These are phyloP conservation scores for Eurytoma adleriae DNA, from an alignment of 2,888 invertebrate species.

Conservation along the genomic window DNA sequence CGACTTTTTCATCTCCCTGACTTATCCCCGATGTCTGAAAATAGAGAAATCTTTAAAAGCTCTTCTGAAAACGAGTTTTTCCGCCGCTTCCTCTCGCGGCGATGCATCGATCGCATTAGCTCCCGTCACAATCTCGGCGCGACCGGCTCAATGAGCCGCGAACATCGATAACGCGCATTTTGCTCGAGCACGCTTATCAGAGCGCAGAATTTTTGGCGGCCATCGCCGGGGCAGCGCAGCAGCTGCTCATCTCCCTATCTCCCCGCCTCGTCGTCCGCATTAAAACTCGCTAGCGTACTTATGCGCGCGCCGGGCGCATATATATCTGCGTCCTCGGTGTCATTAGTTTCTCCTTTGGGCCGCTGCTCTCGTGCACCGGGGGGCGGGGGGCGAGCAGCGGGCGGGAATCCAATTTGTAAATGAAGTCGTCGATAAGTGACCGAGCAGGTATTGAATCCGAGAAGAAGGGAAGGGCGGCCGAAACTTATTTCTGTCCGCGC, in stretches of 20 bases:
- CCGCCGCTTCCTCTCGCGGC: too few relatives aligned
- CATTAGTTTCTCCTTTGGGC: conserved; percentile 52
- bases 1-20: too few relatives aligned
- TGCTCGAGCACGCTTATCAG: not conserved
- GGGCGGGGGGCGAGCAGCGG: conserved; percentile 32
- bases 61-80: too few relatives aligned
- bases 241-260: conserved; percentile 35
- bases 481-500: conserved; percentile 37
- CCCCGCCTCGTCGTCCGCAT: conserved; percentile 26
- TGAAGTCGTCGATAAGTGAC: conserved; percentile 70
- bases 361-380: conserved; percentile 15
- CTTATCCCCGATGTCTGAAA: too few relatives aligned
- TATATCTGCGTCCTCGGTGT: conserved; percentile 28
- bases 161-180: not conserved
- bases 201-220: conserved; percentile 22
- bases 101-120: conserved; percentile 45
- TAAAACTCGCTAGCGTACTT: conserved; percentile 7
- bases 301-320: not conserved
- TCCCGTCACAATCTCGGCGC: conserved; percentile 17
- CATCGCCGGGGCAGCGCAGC: too few relatives aligned
- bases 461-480: conserved; percentile 7
- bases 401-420: conserved; percentile 69
- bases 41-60: too few relatives aligned
- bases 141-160: conserved; percentile 12
- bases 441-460: conserved; percentile 60